These are phyloP conservation scores for Suricata suricatta DNA, from an alignment of 2,113 vertebrate genomes.

Conservation along the genomic window DNA sequence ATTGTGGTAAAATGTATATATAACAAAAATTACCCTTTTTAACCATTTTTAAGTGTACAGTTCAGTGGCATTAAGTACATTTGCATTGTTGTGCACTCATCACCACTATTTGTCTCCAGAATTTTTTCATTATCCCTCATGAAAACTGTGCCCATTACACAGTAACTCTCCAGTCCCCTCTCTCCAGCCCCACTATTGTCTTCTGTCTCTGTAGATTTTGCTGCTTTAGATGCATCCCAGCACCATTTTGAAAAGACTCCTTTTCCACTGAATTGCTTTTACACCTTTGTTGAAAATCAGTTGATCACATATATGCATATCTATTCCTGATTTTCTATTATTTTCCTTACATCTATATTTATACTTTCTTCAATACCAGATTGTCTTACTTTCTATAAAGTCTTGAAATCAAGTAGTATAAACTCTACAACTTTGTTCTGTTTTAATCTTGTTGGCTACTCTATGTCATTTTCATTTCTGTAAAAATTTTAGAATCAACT, in stretches of 20 bases:
- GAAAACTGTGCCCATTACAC: neutral
- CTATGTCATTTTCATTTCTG: neutral
- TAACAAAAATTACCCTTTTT: neutral
- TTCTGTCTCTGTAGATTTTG: neutral
- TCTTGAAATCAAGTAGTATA: neutral
- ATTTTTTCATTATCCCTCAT: neutral
- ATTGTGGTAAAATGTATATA: neutral
- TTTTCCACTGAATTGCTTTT: neutral
- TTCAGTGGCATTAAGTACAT: neutral
- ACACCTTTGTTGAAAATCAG: constrained; percentile 2
- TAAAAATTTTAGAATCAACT: neutral
- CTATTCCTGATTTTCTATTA: neutral
- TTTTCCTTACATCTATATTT: constrained; percentile 41
- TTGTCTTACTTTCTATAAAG: constrained; percentile 27
- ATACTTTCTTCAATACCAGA: neutral
- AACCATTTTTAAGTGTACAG: neutral
- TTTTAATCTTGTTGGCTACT: neutral
- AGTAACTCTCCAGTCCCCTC: neutral
- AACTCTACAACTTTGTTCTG: neutral
- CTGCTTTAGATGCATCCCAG: neutral
- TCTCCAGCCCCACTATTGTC: neutral
- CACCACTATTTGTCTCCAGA: neutral
- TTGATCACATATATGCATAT: neutral
- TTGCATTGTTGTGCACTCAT: neutral
- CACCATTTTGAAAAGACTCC: neutral